Conservation (phyloP, 2,888 invertebrate genomes). For the Heliconius ismenius region DNA sequence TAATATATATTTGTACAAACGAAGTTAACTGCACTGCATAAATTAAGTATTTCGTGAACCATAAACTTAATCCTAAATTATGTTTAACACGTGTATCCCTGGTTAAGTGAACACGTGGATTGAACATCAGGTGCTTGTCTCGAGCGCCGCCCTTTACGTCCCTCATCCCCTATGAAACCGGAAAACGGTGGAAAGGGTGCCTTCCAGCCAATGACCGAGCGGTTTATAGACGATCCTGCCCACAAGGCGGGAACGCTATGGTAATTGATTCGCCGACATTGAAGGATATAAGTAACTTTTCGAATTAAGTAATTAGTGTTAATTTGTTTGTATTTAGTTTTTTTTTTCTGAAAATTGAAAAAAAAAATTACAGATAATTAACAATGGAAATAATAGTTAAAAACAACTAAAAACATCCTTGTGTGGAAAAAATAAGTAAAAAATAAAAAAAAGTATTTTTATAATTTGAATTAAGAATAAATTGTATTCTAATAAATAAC, state of each 20-base stretch:
- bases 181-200: slow-evolving; percentile 56
- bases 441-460: background rate
- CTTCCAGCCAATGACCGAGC: slow-evolving; percentile 56
- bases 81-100: slow-evolving; percentile 55
- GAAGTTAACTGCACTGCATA: background rate
- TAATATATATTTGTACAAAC: slow-evolving; percentile 15
- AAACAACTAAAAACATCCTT: too few relatives aligned
- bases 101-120: slow-evolving; percentile 61
- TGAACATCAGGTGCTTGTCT: slow-evolving; percentile 68
- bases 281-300: background rate
- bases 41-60: slow-evolving; percentile 17
- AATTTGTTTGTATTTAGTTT: background rate
- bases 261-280: slow-evolving; percentile 39
- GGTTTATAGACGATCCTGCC: slow-evolving; percentile 50
- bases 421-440: too few relatives aligned
- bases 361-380: background rate
- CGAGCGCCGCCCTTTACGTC: slow-evolving; percentile 56
- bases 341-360: background rate
- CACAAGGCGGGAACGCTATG: slow-evolving; percentile 54
- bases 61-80: slow-evolving; percentile 18
- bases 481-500: too few relatives aligned
- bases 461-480: background rate
- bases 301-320: background rate
- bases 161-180: slow-evolving; percentile 53
- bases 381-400: too few relatives aligned